Percentiles rank a stretch among this genome's conserved stretches.
Evolutionary conservation across 2,113 vertebrate genomes (phyloP).

Genomic region (Centropus unirufus): DNA sequence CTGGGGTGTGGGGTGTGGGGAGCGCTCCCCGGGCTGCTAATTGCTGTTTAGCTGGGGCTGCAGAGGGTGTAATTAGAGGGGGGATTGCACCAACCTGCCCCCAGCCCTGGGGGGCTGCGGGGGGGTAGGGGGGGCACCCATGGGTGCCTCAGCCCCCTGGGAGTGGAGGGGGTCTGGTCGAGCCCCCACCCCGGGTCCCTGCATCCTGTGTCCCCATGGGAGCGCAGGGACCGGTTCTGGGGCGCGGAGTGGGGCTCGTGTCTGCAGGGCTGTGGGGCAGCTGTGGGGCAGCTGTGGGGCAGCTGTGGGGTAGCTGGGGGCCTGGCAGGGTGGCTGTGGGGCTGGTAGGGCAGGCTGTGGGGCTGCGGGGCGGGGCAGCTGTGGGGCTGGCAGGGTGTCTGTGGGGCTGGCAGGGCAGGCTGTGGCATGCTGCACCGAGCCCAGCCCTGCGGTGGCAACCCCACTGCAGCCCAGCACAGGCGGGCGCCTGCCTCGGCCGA

Average conservation of each 20-base stretch:
- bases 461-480: background rate
- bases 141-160: no score
- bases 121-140: background rate
- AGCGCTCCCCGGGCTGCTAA: background rate
- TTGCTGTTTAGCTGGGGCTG: constrained; percentile 51
- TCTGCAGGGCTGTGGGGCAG: background rate
- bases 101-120: background rate
- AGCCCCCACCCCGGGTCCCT: background rate
- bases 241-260: background rate
- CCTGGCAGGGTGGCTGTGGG: no score
- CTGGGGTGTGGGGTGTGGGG: constrained; percentile 50
- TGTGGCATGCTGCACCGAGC: background rate
- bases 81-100: background rate
- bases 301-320: no score
- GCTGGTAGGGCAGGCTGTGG: background rate
- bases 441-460: background rate
- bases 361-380: background rate
- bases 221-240: background rate
- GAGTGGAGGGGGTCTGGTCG: background rate
- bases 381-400: background rate
- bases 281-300: no score
- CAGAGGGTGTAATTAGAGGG: constrained; percentile 33
- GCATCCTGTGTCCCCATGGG: background rate
- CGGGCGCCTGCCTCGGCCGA: background rate
- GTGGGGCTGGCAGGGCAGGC: background rate